These are phyloP conservation scores for Halictus rubicundus DNA, from an alignment of 1,140 invertebrate species.

Conservation along the genomic window DNA sequence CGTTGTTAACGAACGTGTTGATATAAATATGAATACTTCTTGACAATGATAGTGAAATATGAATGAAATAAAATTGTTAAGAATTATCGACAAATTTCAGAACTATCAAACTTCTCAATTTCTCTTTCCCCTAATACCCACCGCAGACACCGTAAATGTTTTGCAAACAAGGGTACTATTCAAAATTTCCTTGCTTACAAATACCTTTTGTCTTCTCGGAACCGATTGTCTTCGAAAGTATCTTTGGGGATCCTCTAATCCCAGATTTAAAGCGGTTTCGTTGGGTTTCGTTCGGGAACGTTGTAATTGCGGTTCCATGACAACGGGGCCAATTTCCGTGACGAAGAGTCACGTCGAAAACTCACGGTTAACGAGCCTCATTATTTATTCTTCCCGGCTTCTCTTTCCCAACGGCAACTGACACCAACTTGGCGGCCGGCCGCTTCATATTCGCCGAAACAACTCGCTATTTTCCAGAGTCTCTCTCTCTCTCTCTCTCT, in stretches of 20 bases:
- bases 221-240: conserved; percentile 19
- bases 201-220: not conserved
- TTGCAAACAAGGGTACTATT: too few relatives aligned
- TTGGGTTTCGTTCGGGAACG: not conserved
- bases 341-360: conserved; percentile 50
- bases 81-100: too few relatives aligned
- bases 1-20: too few relatives aligned
- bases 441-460: conserved; percentile 14
- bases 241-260: not conserved
- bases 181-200: not conserved
- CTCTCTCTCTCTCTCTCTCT: too few relatives aligned
- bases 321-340: conserved; percentile 50
- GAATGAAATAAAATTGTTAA: too few relatives aligned
- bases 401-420: not conserved
- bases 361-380: conserved; percentile 48
- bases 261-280: conserved; percentile 18
- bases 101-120: too few relatives aligned
- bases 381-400: conserved; percentile 56
- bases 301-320: conserved; percentile 52
- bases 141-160: not conserved
- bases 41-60: too few relatives aligned
- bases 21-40: too few relatives aligned
- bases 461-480: not conserved
- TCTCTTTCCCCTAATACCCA: not conserved
- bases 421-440: not conserved